Conservation (phyloP, 2,113 vertebrate genomes). For the Callaeas wilsoni region DNA sequence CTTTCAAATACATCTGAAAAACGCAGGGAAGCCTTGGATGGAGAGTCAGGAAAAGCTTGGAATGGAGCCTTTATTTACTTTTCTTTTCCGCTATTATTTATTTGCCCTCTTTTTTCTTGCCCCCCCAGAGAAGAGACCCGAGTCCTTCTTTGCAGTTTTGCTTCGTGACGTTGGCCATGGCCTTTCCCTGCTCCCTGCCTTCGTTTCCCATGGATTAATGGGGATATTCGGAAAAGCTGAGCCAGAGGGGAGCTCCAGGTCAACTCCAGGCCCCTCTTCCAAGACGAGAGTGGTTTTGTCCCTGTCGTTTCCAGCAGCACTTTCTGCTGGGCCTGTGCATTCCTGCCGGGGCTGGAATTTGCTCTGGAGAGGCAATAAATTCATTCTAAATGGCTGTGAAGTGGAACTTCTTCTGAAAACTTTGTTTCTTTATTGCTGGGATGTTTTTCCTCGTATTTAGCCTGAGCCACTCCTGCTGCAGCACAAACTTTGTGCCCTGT, state of each 20-base stretch:
- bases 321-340: not conserved
- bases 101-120: not conserved
- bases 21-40: not conserved
- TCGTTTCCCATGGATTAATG: not conserved
- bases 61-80: not conserved
- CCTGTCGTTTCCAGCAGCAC: not conserved
- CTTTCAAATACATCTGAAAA: not conserved
- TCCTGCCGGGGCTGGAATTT: not conserved
- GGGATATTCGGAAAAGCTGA: not conserved
- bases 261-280: not conserved
- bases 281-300: not conserved
- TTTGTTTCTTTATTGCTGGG: not conserved
- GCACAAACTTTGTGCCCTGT: not conserved
- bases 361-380: not conserved
- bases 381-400: not conserved
- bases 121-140: not conserved
- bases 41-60: not conserved
- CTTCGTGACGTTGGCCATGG: not conserved
- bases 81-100: not conserved
- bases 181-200: not conserved
- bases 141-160: not conserved
- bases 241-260: conserved; percentile 10
- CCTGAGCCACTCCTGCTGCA: not conserved
- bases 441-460: not conserved
- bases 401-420: not conserved